Evolutionary conservation across 1,140 invertebrate genomes (phyloP).

Genomic region (Aphelinus certus): DNA sequence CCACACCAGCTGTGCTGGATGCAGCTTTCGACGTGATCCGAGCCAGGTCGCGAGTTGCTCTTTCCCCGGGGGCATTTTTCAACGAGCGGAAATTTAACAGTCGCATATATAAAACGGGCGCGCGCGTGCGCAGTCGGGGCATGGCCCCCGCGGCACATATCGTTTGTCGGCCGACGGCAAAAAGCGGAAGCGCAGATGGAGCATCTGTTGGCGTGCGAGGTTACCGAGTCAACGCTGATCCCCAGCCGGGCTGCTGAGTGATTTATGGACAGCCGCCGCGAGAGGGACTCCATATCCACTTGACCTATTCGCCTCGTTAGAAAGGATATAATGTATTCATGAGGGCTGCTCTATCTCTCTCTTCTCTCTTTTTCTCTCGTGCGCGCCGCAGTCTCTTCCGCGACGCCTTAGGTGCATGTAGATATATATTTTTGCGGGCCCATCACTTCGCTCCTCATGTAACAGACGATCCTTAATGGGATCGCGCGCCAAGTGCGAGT

Average conservation of each 20-base stretch:
- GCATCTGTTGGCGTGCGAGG: conserved; percentile 11
- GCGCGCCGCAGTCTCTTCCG: conserved; percentile 1
- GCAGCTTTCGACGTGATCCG: no score
- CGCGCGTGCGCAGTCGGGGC: not conserved
- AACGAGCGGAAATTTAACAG: conserved; percentile 40
- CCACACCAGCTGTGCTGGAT: no score
- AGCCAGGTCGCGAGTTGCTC: no score
- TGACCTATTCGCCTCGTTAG: conserved; percentile 62
- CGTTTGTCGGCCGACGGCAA: conserved; percentile 30
- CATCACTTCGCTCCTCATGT: conserved; percentile 29
- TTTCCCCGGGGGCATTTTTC: not conserved
- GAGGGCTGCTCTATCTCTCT: conserved; percentile 36
- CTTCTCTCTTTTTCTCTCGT: conserved; percentile 4
- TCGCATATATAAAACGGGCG: conserved; percentile 37
- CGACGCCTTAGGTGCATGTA: conserved; percentile 12
- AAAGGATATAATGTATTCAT: conserved; percentile 60
- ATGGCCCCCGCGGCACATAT: conserved; percentile 1
- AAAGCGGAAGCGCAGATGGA: conserved; percentile 55
- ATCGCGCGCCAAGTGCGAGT: conserved; percentile 4
- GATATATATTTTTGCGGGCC: conserved; percentile 3
- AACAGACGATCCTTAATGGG: conserved; percentile 32
- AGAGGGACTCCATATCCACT: conserved; percentile 51
- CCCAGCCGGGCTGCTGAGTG: conserved; percentile 46
- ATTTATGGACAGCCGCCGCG: conserved; percentile 57
- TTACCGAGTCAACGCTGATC: conserved; percentile 47